These are phyloP conservation scores for Neogobius melanostomus DNA, from an alignment of 2,113 vertebrate genomes.

Conservation along the genomic window DNA sequence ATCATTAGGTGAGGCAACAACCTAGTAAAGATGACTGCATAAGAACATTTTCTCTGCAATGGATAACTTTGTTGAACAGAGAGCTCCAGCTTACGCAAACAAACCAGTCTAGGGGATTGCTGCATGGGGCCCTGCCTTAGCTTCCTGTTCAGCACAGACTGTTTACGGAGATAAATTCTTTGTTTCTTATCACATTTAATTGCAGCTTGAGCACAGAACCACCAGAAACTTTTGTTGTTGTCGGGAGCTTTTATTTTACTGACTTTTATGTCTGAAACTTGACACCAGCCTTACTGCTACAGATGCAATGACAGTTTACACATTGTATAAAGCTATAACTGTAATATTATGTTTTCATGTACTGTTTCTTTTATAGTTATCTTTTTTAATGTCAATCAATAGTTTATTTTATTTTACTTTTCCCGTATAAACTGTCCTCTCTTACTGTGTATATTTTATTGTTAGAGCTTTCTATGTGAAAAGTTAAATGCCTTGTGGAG, in stretches of 20 bases:
- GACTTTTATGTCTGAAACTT: slow-evolving; percentile 43
- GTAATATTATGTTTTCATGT: not conserved
- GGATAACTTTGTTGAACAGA: too few relatives aligned
- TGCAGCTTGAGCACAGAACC: not conserved
- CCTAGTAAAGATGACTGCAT: too few relatives aligned
- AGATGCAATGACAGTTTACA: slow-evolving; percentile 14
- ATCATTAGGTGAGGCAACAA: too few relatives aligned
- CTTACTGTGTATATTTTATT: slow-evolving; percentile 14
- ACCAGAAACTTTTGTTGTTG: slow-evolving; percentile 1
- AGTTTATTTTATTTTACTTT: not conserved
- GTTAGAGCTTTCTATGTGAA: slow-evolving; percentile 43
- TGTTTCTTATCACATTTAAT: slow-evolving; percentile 18
- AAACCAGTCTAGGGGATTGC: not conserved
- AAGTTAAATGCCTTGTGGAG: slow-evolving; percentile 25
- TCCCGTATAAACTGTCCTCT: slow-evolving; percentile 22
- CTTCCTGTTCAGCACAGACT: slow-evolving; percentile 30
- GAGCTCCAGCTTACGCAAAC: not conserved
- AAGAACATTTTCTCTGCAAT: too few relatives aligned
- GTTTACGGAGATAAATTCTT: slow-evolving; percentile 23
- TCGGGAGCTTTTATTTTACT: slow-evolving; percentile 27
- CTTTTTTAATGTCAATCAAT: not conserved
- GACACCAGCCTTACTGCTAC: slow-evolving; percentile 16
- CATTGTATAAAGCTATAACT: slow-evolving; percentile 13
- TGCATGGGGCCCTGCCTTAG: slow-evolving; percentile 1
- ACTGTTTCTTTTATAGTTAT: not conserved